Evolutionary conservation across 2,797 vertebrate genomes (phyloP), one percentile per base, ranked within the genome.

Genomic region (Chaetodon trifasciatus): DNA sequence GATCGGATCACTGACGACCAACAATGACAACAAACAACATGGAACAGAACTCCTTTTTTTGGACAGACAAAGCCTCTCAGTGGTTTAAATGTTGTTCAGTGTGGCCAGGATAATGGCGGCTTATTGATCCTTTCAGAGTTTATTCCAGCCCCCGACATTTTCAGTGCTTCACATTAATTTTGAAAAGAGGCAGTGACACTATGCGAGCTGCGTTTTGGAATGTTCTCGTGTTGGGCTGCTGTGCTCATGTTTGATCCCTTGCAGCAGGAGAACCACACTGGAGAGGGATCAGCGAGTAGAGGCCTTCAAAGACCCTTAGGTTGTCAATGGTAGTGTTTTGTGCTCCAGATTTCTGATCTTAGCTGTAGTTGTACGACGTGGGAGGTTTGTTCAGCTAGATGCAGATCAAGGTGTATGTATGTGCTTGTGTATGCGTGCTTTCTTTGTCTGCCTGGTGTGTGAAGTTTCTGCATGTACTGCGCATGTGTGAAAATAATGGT

Each of bases 11-110:
- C 89, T 89, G 85, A 84, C 76, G 80, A 81, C 85, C 82, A 90
- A 91, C 91, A 89, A 89, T 90, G 89, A 91, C 92, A 93, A 91
- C 88, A 94, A 86, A 91, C 87, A 44, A 44, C 42, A 75, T 21
- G 49, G 78, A 86, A 74, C 78, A 79, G 68, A 82, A 69, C 60
- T 76, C 66, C 42, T 71, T 84, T 90, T 92, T 91, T 82, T 52
- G 62, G 84, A 78, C 66, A 78, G 50, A 91, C 86, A 92, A 93
- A 92, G 87, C 84, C 5, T 32, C 83, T 81, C 81, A 63, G 72
- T 79, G 89, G 88, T 83, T 89, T 85, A 84, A 86, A 91, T 83
- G 79, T 82, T 87, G 79, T 80, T 87, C 75, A 79, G 24, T 35
- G 61, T 71, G 77, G 81, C 68, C 76, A 23, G 74, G 73, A 89